Base-by-base conservation (phyloP, 2,888 invertebrate genomes). In the Xiphydria camelus region DNA sequence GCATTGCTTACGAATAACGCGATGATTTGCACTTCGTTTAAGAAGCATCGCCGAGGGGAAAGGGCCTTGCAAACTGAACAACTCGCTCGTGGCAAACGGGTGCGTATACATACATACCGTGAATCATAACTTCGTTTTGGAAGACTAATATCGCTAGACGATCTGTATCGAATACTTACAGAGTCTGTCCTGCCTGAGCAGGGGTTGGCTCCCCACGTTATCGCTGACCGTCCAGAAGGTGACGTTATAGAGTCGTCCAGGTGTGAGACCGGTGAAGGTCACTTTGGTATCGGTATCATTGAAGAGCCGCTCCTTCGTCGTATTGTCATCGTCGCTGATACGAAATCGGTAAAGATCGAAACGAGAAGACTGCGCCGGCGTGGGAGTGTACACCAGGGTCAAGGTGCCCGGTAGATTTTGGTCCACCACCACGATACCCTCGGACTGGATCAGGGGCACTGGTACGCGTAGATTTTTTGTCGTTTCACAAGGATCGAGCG, bases 191-290 rank as follows among this genome's bases (percentile, higher is more conserved):
- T 91, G 92, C n/a, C 92, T 82, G 70, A 89, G 85, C 59, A 94
- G 83, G 1, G 94, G 94, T 70, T 90, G 85, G 75, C 91, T 91
- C 51, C 87, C 84, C 26, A 94, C 89, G 64, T 86, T 87, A 55
- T 85, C 86, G 45, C 90, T 88, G 21, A 94, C 89, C 7, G 94
- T 94, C 94, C 94, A 94, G 60, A 93, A 89, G 37, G 93, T 93
- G 53, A 94, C 88, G 77, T 94, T 94, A 79, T 94, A 94, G 29
- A 94, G 80, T 54, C 88, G 84, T 22, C 94, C 94, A 2, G 94
- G 93, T 49, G 86, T 82, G n/a, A 94, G 80, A 12, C 82, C 85
- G 26, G 80, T 81, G 77, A 91, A 91, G 1, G 86, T 85, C n/a
- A 93, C 89, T 73, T 88, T 87, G 34, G 85, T 82, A 62, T 88